Evolutionary conservation across 2,888 invertebrate species (phyloP).

Genomic region (Leptogaster cylindrica): DNA sequence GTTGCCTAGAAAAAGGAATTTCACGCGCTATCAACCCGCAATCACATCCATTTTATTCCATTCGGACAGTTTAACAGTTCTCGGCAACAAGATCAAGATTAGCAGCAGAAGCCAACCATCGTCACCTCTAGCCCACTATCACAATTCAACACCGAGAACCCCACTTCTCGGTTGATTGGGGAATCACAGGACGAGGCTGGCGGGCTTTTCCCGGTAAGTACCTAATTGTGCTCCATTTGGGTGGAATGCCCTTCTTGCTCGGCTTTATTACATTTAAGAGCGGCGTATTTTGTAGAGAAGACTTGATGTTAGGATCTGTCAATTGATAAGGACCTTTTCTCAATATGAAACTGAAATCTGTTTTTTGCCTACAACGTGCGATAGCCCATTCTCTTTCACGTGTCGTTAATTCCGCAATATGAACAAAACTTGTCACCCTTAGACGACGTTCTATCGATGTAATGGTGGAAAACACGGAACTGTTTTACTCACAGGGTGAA

Average conservation of each 20-base stretch:
- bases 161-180: conserved; percentile 19
- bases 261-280: neutral
- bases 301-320: conserved; percentile 11
- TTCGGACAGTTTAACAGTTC: conserved; percentile 43
- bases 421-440: conserved; percentile 17
- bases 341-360: neutral
- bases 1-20: too few species aligned
- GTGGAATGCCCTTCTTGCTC: neutral
- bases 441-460: neutral
- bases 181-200: conserved; percentile 7
- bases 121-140: conserved; percentile 14
- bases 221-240: conserved; percentile 18
- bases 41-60: conserved; percentile 43
- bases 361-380: neutral
- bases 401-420: conserved; percentile 6
- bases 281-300: too few species aligned
- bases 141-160: neutral
- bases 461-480: neutral
- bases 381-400: neutral
- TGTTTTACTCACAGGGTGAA: neutral
- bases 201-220: neutral
- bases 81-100: conserved; percentile 40
- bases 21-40: conserved; percentile 43
- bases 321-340: conserved; percentile 22
- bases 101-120: neutral